phyloP scores from a whole-genome alignment of 2,888 invertebrate genomes.

The Thalpophila matura region DNA sequence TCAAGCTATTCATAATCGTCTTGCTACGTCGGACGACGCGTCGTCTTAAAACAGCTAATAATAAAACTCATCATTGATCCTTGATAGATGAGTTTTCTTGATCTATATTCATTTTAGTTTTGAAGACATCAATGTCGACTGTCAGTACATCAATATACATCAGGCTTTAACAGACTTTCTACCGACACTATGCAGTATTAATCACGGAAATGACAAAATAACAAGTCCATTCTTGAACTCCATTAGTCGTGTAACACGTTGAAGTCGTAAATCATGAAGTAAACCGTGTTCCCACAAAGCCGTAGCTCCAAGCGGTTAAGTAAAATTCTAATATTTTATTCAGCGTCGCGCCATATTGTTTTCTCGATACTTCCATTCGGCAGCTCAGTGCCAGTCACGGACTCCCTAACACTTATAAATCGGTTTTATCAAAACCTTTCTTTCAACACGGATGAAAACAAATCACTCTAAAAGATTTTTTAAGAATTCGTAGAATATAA shows the following conservation, averaged over 20 bases:
- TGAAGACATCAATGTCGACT: slow-evolving; percentile 52
- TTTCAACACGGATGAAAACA: slow-evolving; percentile 34
- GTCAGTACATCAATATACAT: slow-evolving; percentile 46
- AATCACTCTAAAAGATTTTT: slow-evolving; percentile 31
- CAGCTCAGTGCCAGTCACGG: slow-evolving; percentile 70
- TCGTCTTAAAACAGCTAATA: slow-evolving; percentile 18
- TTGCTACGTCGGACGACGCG: too few species aligned
- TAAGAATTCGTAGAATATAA: slow-evolving; percentile 17
- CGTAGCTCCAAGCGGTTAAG: slow-evolving; percentile 46
- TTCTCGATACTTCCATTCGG: slow-evolving; percentile 60
- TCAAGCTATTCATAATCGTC: background rate
- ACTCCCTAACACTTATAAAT: slow-evolving; percentile 67
- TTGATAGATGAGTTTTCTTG: too few species aligned
- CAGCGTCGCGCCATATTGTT: slow-evolving; percentile 66
- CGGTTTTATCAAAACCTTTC: slow-evolving; percentile 64
- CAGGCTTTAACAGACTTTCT: slow-evolving; percentile 40
- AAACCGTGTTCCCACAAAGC: slow-evolving; percentile 51
- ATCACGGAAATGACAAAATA: slow-evolving; percentile 79
- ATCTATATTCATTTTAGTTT: too few species aligned
- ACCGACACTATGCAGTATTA: slow-evolving; percentile 69
- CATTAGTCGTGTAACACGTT: slow-evolving; percentile 71
- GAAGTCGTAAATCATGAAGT: slow-evolving; percentile 75
- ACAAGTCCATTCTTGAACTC: too few species aligned
- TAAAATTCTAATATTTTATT: slow-evolving; percentile 75
- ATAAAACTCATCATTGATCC: slow-evolving; percentile 40